Percentiles rank a stretch among this genome's conserved stretches.
Conservation (phyloP, 2,888 invertebrate genomes). For the Eucera pruinosa region DNA sequence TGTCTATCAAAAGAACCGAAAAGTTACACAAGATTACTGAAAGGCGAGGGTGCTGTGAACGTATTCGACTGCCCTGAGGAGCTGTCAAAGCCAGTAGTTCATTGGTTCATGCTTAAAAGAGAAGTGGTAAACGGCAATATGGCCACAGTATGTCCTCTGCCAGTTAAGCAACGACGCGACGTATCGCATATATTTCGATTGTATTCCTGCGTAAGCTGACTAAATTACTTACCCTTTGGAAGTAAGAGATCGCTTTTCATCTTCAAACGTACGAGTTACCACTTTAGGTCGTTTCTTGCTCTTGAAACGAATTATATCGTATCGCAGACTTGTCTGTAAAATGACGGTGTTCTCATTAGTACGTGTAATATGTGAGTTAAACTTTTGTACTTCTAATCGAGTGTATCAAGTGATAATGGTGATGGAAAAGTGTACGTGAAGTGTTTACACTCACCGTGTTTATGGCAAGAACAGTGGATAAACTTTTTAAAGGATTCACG, state of each 20-base stretch:
- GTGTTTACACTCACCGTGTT: slow-evolving; percentile 72
- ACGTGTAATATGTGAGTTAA: slow-evolving; percentile 18
- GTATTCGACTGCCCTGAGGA: slow-evolving; percentile 69
- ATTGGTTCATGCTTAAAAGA: slow-evolving; percentile 58
- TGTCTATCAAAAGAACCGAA: slow-evolving; percentile 15
- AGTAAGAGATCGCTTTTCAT: slow-evolving; percentile 74
- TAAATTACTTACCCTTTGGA: slow-evolving; percentile 79
- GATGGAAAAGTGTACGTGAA: slow-evolving; percentile 80
- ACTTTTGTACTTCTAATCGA: neutral
- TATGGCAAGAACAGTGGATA: slow-evolving; percentile 49
- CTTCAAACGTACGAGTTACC: slow-evolving; percentile 9
- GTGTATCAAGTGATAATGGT: slow-evolving; percentile 15
- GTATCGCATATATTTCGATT: slow-evolving; percentile 49
- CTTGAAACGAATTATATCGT: slow-evolving; percentile 60
- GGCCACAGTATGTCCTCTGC: slow-evolving; percentile 76
- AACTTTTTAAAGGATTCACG: slow-evolving; percentile 63
- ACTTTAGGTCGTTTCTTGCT: slow-evolving; percentile 30
- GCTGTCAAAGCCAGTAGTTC: slow-evolving; percentile 75
- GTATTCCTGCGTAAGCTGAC: slow-evolving; percentile 9
- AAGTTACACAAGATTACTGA: slow-evolving; percentile 2
- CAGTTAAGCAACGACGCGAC: slow-evolving; percentile 71
- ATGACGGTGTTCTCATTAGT: slow-evolving; percentile 59
- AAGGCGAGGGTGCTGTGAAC: slow-evolving; percentile 34
- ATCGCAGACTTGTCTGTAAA: slow-evolving; percentile 63
- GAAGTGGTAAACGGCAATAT: slow-evolving; percentile 76